Conservation (phyloP, 2,888 invertebrate genomes). For the Steinernema scapterisci region DNA sequence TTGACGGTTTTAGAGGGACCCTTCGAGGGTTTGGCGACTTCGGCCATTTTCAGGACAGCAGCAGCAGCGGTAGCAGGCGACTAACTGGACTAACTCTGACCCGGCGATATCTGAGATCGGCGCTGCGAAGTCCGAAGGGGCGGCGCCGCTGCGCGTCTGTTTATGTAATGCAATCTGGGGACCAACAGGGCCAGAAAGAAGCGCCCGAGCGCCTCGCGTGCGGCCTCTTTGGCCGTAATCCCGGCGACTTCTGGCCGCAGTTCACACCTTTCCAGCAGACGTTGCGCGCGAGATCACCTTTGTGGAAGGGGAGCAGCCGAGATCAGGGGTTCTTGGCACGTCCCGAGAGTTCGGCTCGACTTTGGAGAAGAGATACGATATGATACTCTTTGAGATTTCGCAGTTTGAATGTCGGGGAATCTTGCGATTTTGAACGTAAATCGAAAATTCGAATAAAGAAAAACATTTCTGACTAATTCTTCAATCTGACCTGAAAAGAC, state of each 20-base stretch:
- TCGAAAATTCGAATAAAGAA: too few relatives aligned
- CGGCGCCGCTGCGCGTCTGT: slow-evolving; percentile 27
- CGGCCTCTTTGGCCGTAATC: slow-evolving; percentile 29
- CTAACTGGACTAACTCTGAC: background rate
- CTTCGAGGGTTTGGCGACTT: slow-evolving; percentile 12
- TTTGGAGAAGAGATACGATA: background rate
- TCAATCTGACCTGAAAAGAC: too few relatives aligned
- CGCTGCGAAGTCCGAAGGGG: slow-evolving; percentile 7
- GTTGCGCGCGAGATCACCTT: slow-evolving; percentile 5
- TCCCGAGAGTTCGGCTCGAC: background rate
- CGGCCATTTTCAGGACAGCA: background rate
- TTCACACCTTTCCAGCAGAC: slow-evolving; percentile 31
- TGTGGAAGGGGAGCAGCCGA: background rate
- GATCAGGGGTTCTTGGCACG: background rate
- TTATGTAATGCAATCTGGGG: slow-evolving; percentile 30
- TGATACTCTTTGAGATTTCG: background rate
- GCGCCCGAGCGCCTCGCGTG: background rate
- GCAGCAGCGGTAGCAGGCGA: background rate
- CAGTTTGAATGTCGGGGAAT: too few relatives aligned
- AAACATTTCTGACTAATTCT: too few relatives aligned
- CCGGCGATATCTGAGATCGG: slow-evolving; percentile 16
- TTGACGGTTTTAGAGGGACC: background rate
- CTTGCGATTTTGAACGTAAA: too few relatives aligned
- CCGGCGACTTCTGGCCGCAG: background rate
- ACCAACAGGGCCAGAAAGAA: slow-evolving; percentile 21